Conservation (phyloP, 2,888 invertebrate species). For the Athrips mouffetella region DNA sequence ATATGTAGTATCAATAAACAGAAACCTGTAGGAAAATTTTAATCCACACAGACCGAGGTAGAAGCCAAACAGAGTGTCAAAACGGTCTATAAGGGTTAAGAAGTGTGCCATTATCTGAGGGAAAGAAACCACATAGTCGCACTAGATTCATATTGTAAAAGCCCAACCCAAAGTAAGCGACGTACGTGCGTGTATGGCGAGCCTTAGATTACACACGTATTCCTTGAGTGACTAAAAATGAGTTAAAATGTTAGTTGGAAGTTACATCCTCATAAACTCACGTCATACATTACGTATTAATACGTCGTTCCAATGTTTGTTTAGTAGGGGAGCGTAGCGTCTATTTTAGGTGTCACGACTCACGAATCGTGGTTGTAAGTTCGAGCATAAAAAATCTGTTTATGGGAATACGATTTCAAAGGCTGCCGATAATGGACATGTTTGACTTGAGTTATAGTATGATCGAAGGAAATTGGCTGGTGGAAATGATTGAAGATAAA, state of each 20-base stretch:
- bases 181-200: too few relatives aligned
- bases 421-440: background rate
- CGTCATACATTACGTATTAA: conserved; percentile 11
- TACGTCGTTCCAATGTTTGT: conserved; percentile 12
- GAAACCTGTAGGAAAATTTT: too few relatives aligned
- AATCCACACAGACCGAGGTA: too few relatives aligned
- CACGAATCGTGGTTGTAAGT: background rate
- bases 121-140: too few relatives aligned
- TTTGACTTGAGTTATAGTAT: background rate
- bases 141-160: too few relatives aligned
- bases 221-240: too few relatives aligned
- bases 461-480: background rate
- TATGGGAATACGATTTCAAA: conserved; percentile 9
- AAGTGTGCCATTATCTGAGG: too few relatives aligned
- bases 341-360: conserved; percentile 21
- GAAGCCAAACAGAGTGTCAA: too few relatives aligned
- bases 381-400: conserved; percentile 8
- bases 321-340: conserved; percentile 14
- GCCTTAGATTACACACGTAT: too few relatives aligned
- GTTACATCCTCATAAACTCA: background rate
- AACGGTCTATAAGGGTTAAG: too few relatives aligned
- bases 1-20: too few relatives aligned
- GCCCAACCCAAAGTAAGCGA: too few relatives aligned
- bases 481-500: background rate
- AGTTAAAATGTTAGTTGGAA: background rate